phyloP scores from a whole-genome alignment of 1,140 invertebrate genomes.

The Pseudomyrmex dendroicus region DNA sequence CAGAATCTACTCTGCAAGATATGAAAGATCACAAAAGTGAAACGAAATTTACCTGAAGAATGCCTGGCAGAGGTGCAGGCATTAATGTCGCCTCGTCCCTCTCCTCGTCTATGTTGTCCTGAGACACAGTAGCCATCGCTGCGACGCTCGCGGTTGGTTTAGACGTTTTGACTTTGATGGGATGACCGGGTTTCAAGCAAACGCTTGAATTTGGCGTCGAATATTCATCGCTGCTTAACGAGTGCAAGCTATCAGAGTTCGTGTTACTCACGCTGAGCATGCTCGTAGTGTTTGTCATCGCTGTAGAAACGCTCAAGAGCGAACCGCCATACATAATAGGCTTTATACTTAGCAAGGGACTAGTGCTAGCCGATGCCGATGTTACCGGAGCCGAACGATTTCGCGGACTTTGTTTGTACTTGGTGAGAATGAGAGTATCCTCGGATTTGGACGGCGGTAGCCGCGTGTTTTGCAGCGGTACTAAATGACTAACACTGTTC shows the following conservation, averaged over 20 bases:
- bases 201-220: slow-evolving; percentile 72
- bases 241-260: slow-evolving; percentile 86
- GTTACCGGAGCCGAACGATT: slow-evolving; percentile 86
- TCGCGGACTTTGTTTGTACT: slow-evolving; percentile 86
- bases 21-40: neutral
- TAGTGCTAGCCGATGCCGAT: slow-evolving; percentile 88
- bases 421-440: slow-evolving; percentile 88
- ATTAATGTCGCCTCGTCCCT: slow-evolving; percentile 81
- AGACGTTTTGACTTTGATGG: slow-evolving; percentile 67
- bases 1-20: neutral
- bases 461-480: slow-evolving; percentile 78
- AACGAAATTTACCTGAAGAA: slow-evolving; percentile 86
- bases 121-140: slow-evolving; percentile 75
- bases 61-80: slow-evolving; percentile 85
- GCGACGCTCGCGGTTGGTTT: slow-evolving; percentile 82
- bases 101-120: slow-evolving; percentile 74
- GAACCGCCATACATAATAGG: slow-evolving; percentile 85
- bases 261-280: slow-evolving; percentile 85
- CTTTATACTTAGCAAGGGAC: slow-evolving; percentile 88
- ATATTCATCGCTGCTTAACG: slow-evolving; percentile 86
- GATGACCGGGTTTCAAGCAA: slow-evolving; percentile 65
- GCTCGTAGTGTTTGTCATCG: slow-evolving; percentile 86
- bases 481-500: slow-evolving; percentile 79
- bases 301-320: slow-evolving; percentile 75
- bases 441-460: slow-evolving; percentile 91